phyloP scores from a whole-genome alignment of 2,797 vertebrate genomes.

The Crax fasciolata region DNA sequence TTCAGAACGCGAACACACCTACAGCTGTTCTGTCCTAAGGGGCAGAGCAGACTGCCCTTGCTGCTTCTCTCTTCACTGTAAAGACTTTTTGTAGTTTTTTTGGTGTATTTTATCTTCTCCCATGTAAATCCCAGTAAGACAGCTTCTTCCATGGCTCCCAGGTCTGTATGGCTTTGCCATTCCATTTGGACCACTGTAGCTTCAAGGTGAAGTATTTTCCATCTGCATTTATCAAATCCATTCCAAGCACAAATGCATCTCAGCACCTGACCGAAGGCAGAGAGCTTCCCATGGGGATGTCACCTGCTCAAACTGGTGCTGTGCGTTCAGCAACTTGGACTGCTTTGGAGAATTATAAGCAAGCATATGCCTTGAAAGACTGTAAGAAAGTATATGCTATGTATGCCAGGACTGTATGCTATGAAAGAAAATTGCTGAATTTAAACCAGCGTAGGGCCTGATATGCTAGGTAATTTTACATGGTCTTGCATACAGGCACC shows the following conservation, averaged over 20 bases:
- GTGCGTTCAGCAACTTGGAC: neutral
- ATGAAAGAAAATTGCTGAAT: neutral
- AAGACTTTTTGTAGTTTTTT: neutral
- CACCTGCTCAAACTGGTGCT: neutral
- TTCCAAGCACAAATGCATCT: neutral
- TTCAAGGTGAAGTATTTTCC: neutral
- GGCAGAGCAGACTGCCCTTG: neutral
- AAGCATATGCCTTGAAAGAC: neutral
- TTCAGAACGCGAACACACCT: neutral
- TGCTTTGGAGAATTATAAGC: too few relatives aligned
- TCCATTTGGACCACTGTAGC: neutral
- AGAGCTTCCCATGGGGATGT: neutral
- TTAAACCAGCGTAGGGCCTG: neutral
- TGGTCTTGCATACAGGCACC: fast-evolving
- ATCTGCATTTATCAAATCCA: neutral
- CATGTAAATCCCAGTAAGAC: neutral
- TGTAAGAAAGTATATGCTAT: too few relatives aligned
- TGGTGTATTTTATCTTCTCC: neutral
- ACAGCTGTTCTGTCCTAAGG: neutral
- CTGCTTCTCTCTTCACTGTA: neutral
- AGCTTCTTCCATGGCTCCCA: neutral
- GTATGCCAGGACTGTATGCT: neutral
- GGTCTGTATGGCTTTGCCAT: neutral
- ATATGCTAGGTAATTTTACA: neutral
- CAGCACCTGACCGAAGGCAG: fast-evolving